Evolutionary conservation across 2,888 invertebrate species (phyloP).

Genomic region (Cataglyphis cursor): DNA sequence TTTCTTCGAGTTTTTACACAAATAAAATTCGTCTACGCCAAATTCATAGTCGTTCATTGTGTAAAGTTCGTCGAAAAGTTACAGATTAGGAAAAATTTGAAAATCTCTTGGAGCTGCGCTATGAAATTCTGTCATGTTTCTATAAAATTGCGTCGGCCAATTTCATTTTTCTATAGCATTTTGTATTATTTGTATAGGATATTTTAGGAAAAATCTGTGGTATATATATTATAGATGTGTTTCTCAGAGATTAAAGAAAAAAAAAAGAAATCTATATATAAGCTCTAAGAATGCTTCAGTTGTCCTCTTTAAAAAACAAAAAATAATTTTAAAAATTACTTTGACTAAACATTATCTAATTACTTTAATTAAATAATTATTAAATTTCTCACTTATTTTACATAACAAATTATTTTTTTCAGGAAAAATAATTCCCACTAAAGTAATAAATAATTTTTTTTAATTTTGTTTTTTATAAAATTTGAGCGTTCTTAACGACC

Average conservation of each 20-base stretch:
- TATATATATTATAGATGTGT: background rate
- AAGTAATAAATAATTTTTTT: background rate
- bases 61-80: conserved; percentile 28
- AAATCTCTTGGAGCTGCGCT: background rate
- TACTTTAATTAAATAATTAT: background rate
- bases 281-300: background rate
- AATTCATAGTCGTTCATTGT: background rate
- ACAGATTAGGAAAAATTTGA: conserved; percentile 12
- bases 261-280: background rate
- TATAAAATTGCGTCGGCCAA: background rate
- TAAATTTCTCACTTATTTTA: background rate
- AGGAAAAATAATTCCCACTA: background rate
- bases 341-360: background rate
- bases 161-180: background rate
- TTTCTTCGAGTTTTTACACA: conserved; percentile 29
- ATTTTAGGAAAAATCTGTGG: background rate
- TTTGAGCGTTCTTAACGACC: background rate
- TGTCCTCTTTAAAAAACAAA: background rate
- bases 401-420: no score
- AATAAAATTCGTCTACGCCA: conserved; percentile 29
- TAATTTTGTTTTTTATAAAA: background rate
- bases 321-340: background rate
- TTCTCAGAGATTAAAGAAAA: background rate
- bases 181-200: background rate
- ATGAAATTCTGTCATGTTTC: background rate